Conservation (phyloP, 1,140 invertebrate species). For the Hypsibius dujardini region DNA sequence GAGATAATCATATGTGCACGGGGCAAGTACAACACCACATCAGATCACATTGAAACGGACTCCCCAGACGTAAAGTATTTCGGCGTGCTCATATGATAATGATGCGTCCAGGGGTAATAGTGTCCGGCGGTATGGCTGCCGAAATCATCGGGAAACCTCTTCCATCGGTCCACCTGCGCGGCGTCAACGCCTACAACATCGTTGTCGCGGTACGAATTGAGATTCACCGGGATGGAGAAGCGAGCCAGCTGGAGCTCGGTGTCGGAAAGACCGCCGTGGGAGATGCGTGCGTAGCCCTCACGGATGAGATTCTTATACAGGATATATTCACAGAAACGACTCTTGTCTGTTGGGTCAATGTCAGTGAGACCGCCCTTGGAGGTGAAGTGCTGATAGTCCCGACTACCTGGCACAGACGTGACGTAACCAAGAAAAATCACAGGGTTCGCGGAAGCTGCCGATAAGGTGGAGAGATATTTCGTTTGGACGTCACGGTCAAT, state of each 20-base stretch:
- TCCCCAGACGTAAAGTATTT: too few species aligned
- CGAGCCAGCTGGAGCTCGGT: constrained; percentile 33
- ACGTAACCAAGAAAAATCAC: constrained; percentile 33
- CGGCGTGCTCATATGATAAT: constrained; percentile 33
- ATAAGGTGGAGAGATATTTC: constrained; percentile 1
- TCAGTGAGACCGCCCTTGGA: constrained; percentile 28
- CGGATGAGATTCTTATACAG: constrained; percentile 31
- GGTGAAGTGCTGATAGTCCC: constrained; percentile 29
- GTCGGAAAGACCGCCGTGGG: constrained; percentile 34
- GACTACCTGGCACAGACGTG: constrained; percentile 29
- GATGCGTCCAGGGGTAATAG: constrained; percentile 27
- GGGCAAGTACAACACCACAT: too few species aligned
- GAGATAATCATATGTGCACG: too few species aligned
- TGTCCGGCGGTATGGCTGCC: constrained; percentile 28
- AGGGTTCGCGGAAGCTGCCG: constrained; percentile 25
- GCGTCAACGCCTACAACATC: constrained; percentile 24
- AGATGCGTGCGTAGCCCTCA: constrained; percentile 33
- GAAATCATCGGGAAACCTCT: constrained; percentile 29
- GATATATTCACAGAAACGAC: constrained; percentile 34
- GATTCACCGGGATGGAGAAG: constrained; percentile 31
- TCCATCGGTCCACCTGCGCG: constrained; percentile 22
- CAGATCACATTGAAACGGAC: too few species aligned
- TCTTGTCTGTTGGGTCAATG: constrained; percentile 30
- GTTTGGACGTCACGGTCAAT: constrained; percentile 30
- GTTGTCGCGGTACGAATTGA: constrained; percentile 28